These are phyloP conservation scores for Nymphicus hollandicus DNA, from an alignment of 2,113 vertebrate genomes.

Conservation along the genomic window DNA sequence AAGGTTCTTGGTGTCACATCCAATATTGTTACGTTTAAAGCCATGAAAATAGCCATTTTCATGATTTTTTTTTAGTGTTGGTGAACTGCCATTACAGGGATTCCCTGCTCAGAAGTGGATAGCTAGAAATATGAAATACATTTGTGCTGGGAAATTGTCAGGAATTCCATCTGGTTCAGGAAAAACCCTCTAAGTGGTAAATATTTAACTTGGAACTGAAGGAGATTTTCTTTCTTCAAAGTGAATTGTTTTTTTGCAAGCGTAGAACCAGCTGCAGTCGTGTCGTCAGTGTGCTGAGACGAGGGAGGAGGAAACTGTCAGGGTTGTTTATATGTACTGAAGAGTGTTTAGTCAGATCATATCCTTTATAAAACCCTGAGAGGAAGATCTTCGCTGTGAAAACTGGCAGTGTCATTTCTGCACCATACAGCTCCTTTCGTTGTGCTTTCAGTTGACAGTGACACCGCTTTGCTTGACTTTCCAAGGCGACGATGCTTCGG, in stretches of 20 bases:
- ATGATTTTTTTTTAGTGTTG: neutral
- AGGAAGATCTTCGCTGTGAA: neutral
- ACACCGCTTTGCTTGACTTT: neutral
- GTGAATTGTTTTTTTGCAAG: neutral
- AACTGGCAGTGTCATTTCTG: neutral
- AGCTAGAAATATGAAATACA: neutral
- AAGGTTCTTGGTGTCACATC: neutral
- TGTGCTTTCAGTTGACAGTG: neutral
- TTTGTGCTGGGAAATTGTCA: neutral
- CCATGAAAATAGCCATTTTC: neutral
- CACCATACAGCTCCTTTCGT: neutral
- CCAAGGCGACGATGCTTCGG: neutral
- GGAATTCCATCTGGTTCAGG: neutral
- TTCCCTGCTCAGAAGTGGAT: neutral
- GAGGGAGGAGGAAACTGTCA: neutral
- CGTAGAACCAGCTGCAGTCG: neutral
- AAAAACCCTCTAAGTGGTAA: neutral
- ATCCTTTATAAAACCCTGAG: neutral
- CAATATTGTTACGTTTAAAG: neutral
- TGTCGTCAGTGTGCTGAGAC: neutral
- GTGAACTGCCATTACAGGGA: neutral
- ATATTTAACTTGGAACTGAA: neutral
- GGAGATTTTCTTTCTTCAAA: neutral
- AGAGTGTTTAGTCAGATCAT: neutral
- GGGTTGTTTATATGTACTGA: neutral